Evolutionary conservation across 1,140 invertebrate genomes (phyloP), one percentile per base, ranked within the genome.

Genomic region (Centruroides vittatus): DNA sequence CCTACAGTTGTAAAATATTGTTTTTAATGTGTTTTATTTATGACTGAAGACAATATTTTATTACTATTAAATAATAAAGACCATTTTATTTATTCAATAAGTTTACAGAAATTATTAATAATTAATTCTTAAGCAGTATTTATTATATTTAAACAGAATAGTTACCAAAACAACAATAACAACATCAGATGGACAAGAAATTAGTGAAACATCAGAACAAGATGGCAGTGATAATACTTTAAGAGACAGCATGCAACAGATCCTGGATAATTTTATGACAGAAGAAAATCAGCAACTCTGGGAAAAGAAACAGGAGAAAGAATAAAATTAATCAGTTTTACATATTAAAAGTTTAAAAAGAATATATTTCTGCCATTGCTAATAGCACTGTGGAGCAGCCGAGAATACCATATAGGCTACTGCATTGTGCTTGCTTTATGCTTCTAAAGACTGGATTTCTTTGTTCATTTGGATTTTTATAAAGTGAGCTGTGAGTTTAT

Each of bases 231-330:
- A 46, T 7, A 59, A 64, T 49, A 59, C 58, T 36, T 52, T 64
- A 55, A 56, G 62, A 8, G 55, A 61, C 13, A 64, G 62, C 52
- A 51, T 64, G 59, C 54, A 64, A 47, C 51, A 60, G 34, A 50
- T 61, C 49, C 46, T 61, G 34, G 52, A 61, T 47, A 53, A 61
- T 35, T 61, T 61, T 51, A 61, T 61, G 59, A 57, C 51, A 13
- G 47, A 56, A 47, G 47, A 12, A 59, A 47, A 60, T 36, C n/a
- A 46, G 55, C 36, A 50, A 55, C 41, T 6, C 12, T n/a, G 23
- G 50, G 12, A 51, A 51, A 51, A 51, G 50, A 41, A 41, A 41
- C 41, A 41, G 11, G 50, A 51, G 50, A 51, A 51, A 51, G 50
- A 34, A 51, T 51, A 34, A 51, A n/a, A n/a, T 11, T 34, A 34